Base-by-base conservation (phyloP, 2,113 vertebrate species). In the Etia nguti region DNA sequence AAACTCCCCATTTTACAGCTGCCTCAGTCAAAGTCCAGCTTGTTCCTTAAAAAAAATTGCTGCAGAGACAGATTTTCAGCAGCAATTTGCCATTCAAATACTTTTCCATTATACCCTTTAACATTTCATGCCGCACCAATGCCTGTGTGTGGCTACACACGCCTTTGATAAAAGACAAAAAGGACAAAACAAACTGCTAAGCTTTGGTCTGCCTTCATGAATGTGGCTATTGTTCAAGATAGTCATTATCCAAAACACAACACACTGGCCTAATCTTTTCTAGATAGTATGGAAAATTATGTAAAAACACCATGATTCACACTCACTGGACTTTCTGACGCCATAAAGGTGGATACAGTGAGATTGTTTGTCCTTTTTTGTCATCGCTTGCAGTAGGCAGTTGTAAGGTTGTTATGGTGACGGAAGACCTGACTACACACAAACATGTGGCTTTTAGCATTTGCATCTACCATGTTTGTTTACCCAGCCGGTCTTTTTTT, bases 71-170 rank as follows among this genome's bases (percentile, higher is more conserved):
- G 84, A 90, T 95, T 94, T 95, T 94, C 87, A 46, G 59, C 81
- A 84, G 77, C 91, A 90, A 96, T 96, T 97, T 97, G 96, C 93
- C 89, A 96, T 96, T 96, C 96, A 97, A 96, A 97, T 96, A 83
- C 89, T 89, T 83, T 89, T 26, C 85, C 87, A 43, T 93, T 90
- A 89, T 84, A 88, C 90, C 88, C 82, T 90, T 83, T 92, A 85
- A 88, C 93, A 94, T 92, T 94, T 92, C 89, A 90, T 92, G 62
- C 85, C 79, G 60, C 92, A 89, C 87, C 92, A 89, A 92, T 89
- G 81, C 86, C 81, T 81, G 87, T 84, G 82, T 75, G 85, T 57
- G 95, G 95, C 94, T 93, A 95, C 91, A 75, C 89, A 82, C 36
- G 87, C 92, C 94, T 94, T 94, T 95, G 95, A 96, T 96, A 95